A percentile compares a stretch with the other conserved stretches of the same genome.
phyloP scores from a whole-genome alignment of 1,140 invertebrate species.

The Drosophila suzukii region DNA sequence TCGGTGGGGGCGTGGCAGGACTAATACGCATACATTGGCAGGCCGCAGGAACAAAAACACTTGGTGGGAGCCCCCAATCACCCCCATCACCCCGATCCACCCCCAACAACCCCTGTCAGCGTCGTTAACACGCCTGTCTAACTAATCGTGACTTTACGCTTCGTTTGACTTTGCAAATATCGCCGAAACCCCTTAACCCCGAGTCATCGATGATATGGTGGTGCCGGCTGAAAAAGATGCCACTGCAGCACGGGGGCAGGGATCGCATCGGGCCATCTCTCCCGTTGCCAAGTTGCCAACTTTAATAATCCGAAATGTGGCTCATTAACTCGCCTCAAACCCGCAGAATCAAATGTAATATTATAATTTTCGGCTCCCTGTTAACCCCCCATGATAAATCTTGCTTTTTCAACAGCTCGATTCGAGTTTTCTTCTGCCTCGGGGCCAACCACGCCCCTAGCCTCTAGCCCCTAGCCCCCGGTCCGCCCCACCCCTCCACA shows the following conservation, averaged over 20 bases:
- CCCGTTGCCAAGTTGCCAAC: constrained; percentile 58
- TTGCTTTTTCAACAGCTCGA: constrained; percentile 78
- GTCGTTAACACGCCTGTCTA: constrained; percentile 84
- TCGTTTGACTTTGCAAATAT: constrained; percentile 84
- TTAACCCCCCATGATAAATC: constrained; percentile 64
- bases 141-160: constrained; percentile 84
- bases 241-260: constrained; percentile 29
- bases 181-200: constrained; percentile 50
- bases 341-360: constrained; percentile 61
- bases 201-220: constrained; percentile 73
- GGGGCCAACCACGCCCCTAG: constrained; percentile 19
- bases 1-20: constrained; percentile 24
- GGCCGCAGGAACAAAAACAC: constrained; percentile 45
- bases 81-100: background rate
- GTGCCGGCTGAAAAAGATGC: constrained; percentile 55
- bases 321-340: constrained; percentile 70
- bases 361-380: constrained; percentile 60
- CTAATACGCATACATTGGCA: constrained; percentile 58
- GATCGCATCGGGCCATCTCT: constrained; percentile 10
- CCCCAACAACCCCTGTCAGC: constrained; percentile 26
- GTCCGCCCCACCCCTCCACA: background rate
- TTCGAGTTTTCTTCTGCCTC: constrained; percentile 47
- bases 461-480: constrained; percentile 3
- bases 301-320: constrained; percentile 75
- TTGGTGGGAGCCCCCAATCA: background rate